Percentiles rank a stretch among this genome's conserved stretches.
These are phyloP conservation scores for Helicoverpa assulta DNA, from an alignment of 2,888 invertebrate genomes.

Conservation along the genomic window DNA sequence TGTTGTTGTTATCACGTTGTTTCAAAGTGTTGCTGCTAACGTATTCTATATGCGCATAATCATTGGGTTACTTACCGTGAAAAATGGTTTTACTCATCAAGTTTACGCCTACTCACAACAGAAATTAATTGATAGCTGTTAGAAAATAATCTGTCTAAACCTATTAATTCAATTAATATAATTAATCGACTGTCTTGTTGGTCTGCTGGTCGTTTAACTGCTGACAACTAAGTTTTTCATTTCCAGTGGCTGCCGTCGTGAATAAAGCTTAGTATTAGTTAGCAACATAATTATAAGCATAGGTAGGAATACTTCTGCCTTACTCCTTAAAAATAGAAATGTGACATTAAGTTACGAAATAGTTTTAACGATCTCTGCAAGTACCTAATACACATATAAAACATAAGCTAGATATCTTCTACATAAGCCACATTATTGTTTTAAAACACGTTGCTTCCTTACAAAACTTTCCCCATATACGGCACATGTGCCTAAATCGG, in stretches of 20 bases:
- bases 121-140: conserved; percentile 45
- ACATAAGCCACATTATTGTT: conserved; percentile 11
- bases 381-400: background rate
- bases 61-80: conserved; percentile 52
- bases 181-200: background rate
- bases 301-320: too few species aligned
- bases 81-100: conserved; percentile 47
- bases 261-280: too few species aligned
- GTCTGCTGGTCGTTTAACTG: background rate
- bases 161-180: conserved; percentile 13
- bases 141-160: conserved; percentile 46
- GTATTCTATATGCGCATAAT: conserved; percentile 54
- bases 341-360: background rate
- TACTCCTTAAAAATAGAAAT: background rate
- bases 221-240: background rate
- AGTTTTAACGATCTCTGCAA: background rate
- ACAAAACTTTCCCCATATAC: conserved; percentile 42
- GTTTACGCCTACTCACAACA: conserved; percentile 41
- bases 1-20: conserved; percentile 72
- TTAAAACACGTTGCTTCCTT: conserved; percentile 24
- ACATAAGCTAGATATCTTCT: background rate
- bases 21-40: conserved; percentile 64
- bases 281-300: too few species aligned
- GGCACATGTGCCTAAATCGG: conserved; percentile 57
- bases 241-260: background rate